These are phyloP conservation scores for Galeruca laticollis DNA, from an alignment of 2,888 invertebrate species.

Conservation along the genomic window DNA sequence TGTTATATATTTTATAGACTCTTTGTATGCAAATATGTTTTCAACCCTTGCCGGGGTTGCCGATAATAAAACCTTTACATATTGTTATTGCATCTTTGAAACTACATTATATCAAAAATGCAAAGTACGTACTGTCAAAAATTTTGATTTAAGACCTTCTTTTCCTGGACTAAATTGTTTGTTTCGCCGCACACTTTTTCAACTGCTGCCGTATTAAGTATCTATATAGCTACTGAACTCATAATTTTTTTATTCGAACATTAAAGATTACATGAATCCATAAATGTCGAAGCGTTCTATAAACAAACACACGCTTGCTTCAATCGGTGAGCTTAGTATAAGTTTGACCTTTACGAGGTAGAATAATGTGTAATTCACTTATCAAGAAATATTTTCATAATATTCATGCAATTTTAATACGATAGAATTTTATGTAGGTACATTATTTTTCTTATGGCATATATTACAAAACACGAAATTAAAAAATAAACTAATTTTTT, in stretches of 20 bases:
- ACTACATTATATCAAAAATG: too few species aligned
- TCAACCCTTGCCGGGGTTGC: too few species aligned
- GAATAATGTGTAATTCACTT: neutral
- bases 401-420: neutral
- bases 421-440: neutral
- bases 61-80: too few species aligned
- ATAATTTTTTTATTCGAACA: constrained; percentile 4
- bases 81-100: too few species aligned
- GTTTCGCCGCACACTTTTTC: neutral
- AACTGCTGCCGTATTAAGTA: neutral
- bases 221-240: neutral
- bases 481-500: too few species aligned
- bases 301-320: constrained; percentile 1
- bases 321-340: neutral
- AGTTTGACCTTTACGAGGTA: constrained; percentile 4
- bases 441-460: neutral
- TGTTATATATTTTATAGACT: too few species aligned
- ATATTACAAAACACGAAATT: too few species aligned
- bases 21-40: too few species aligned
- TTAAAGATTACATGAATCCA: constrained; percentile 9
- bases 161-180: neutral
- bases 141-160: too few species aligned
- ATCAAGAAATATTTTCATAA: neutral
- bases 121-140: too few species aligned
- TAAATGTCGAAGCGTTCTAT: constrained; percentile 10